Percentiles rank a stretch among this genome's conserved stretches.
Conservation (phyloP, 2,888 invertebrate genomes). For the Orthosia gracilis region DNA sequence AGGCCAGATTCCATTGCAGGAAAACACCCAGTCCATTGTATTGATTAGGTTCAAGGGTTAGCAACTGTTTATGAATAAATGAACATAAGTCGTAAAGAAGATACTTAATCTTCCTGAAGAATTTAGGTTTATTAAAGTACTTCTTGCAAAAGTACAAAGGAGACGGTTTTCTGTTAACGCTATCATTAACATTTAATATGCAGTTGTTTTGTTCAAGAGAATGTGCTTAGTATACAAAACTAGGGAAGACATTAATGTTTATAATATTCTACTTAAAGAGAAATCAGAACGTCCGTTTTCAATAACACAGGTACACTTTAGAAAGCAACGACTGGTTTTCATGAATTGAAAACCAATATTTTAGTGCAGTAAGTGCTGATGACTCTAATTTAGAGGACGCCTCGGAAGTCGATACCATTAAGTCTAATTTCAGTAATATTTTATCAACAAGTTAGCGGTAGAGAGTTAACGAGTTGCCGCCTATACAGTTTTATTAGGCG, state of each 20-base stretch:
- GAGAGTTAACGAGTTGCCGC: constrained; percentile 24
- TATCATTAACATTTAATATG: constrained; percentile 19
- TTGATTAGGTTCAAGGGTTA: background rate
- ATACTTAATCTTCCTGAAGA: background rate
- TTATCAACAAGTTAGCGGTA: constrained; percentile 30
- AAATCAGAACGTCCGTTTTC: constrained; percentile 55
- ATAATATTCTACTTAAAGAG: constrained; percentile 57
- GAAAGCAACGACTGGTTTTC: constrained; percentile 54
- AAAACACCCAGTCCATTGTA: background rate
- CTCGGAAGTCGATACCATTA: constrained; percentile 55
- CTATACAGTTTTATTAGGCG: constrained; percentile 44
- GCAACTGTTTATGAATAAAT: background rate
- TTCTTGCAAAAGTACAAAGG: background rate
- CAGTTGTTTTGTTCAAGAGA: constrained; percentile 23
- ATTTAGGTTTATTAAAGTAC: background rate
- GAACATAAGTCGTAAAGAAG: background rate
- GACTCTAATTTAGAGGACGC: constrained; percentile 41
- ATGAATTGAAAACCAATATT: constrained; percentile 57
- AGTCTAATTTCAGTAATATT: constrained; percentile 54
- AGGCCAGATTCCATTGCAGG: background rate
- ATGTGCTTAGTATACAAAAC: constrained; percentile 32
- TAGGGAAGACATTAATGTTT: constrained; percentile 41
- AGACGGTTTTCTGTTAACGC: background rate
- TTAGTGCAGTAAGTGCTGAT: constrained; percentile 42
- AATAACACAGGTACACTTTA: constrained; percentile 52